Evolutionary conservation across 2,113 vertebrate species (phyloP).

Genomic region (Platysternon megacephalum): DNA sequence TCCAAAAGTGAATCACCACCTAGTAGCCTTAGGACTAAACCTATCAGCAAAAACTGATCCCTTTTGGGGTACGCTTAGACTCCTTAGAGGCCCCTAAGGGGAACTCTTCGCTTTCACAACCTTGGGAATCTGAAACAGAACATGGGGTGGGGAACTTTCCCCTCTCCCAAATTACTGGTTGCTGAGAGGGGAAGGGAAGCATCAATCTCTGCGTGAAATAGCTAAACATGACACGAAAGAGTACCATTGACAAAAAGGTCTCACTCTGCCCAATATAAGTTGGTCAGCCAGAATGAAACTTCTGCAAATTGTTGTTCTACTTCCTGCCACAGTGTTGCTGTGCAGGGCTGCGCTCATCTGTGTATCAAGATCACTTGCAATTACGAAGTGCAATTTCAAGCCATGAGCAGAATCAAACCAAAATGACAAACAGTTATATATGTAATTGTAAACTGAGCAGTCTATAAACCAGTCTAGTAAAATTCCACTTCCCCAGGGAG

Average conservation of each 20-base stretch:
- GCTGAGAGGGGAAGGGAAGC: neutral
- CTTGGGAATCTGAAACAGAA: neutral
- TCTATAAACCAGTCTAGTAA: neutral
- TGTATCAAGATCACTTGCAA: neutral
- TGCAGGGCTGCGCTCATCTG: neutral
- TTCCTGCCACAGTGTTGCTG: neutral
- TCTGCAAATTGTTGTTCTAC: neutral
- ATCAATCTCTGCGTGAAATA: neutral
- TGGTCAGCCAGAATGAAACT: neutral
- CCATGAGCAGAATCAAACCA: neutral
- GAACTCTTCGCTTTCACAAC: neutral
- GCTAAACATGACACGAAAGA: neutral
- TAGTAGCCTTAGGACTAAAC: neutral
- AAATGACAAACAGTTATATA: neutral
- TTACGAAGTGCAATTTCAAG: neutral
- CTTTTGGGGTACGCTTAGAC: too few species aligned
- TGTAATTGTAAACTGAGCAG: neutral
- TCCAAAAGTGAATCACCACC: neutral
- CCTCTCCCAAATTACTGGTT: neutral
- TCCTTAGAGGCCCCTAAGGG: neutral
- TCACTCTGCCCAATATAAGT: neutral
- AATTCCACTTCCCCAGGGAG: neutral
- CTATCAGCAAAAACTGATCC: neutral
- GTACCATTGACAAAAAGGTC: neutral
- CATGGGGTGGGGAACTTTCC: neutral